phyloP scores from a whole-genome alignment of 2,113 vertebrate species.

The Brachypteracias leptosomus region DNA sequence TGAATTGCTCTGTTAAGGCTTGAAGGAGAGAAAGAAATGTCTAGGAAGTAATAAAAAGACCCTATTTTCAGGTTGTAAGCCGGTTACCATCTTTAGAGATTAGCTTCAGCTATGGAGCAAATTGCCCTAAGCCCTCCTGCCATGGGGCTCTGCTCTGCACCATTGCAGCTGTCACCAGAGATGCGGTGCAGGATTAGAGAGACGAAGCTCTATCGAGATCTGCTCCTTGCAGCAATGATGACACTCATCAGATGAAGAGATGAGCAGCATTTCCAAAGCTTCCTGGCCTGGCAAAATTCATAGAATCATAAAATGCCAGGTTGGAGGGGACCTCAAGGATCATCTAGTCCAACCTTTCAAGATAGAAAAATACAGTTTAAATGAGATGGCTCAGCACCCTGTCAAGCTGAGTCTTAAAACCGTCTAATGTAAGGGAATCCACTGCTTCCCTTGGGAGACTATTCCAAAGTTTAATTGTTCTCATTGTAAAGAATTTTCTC shows the following conservation, averaged over 20 bases:
- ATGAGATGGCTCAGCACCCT: too few relatives aligned
- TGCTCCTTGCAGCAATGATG: not conserved
- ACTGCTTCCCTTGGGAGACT: too few relatives aligned
- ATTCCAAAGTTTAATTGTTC: too few relatives aligned
- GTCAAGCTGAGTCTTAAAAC: too few relatives aligned
- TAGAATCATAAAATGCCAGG: too few relatives aligned
- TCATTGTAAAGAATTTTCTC: too few relatives aligned
- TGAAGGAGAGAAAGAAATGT: not conserved
- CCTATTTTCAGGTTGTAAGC: not conserved
- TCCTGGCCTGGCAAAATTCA: fast-evolving
- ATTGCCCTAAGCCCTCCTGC: not conserved
- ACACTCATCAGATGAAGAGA: not conserved
- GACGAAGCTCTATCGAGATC: fast-evolving
- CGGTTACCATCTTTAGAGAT: not conserved
- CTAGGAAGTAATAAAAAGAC: not conserved
- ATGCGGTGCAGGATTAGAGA: fast-evolving
- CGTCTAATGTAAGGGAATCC: too few relatives aligned
- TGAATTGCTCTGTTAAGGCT: not conserved
- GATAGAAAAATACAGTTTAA: too few relatives aligned
- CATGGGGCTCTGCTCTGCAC: not conserved
- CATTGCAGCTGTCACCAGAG: not conserved
- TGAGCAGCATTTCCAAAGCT: not conserved
- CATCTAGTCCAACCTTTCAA: too few relatives aligned
- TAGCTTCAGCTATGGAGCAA: not conserved
- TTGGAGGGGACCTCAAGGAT: too few relatives aligned